A percentile compares a stretch with the other conserved stretches of the same genome.
Evolutionary conservation across 2,113 vertebrate genomes (phyloP).

Genomic region (Cariama cristata): DNA sequence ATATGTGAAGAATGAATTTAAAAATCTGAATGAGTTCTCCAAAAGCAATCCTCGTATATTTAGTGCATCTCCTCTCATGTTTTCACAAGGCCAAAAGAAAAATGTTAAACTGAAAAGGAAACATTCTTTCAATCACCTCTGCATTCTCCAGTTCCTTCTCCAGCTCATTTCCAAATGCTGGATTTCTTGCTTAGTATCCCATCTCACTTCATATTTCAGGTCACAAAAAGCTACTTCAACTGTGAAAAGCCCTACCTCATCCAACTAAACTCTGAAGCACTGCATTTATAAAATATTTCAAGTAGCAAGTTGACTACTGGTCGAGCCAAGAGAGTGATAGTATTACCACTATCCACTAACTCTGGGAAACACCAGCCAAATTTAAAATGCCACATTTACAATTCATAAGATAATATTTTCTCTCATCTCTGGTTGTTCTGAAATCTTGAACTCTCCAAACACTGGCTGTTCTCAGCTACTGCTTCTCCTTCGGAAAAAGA

Average conservation of each 20-base stretch:
- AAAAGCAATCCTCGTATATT: background rate
- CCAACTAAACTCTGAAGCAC: background rate
- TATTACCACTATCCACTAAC: background rate
- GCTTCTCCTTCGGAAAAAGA: background rate
- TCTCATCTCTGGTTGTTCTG: conserved; percentile 11
- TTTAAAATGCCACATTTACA: conserved; percentile 31
- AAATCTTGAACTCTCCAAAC: conserved; percentile 9
- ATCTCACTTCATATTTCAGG: conserved; percentile 26
- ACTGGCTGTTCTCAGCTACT: background rate
- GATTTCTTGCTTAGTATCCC: background rate
- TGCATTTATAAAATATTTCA: background rate
- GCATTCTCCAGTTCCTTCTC: background rate
- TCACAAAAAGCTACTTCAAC: conserved; percentile 18
- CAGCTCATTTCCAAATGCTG: background rate
- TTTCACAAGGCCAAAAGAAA: background rate
- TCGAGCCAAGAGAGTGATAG: background rate
- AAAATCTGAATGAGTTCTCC: background rate
- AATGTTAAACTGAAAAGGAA: background rate
- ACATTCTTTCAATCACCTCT: background rate
- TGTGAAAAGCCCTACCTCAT: conserved; percentile 6
- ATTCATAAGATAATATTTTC: conserved; percentile 42
- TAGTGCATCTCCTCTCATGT: background rate
- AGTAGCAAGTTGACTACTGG: background rate
- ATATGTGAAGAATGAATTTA: background rate
- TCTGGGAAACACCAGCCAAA: conserved; percentile 6